Evolutionary conservation across 2,797 vertebrate species (phyloP).

Genomic region (Acipenser ruthenus): DNA sequence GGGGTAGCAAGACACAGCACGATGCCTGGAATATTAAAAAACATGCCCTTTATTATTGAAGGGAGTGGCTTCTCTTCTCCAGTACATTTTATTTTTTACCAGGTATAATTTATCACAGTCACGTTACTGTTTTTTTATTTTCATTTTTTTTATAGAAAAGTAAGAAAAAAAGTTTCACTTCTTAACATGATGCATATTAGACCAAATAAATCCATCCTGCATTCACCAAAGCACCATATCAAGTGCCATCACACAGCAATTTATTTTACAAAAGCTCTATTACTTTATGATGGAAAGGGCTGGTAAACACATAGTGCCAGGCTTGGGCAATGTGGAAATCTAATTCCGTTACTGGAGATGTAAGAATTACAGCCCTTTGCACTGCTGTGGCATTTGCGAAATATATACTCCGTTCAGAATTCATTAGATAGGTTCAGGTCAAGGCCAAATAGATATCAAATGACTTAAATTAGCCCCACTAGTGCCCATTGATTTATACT

Average conservation of each 20-base stretch:
- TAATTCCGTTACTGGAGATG: conserved; percentile 25
- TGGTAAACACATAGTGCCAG: conserved; percentile 61
- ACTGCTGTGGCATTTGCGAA: conserved; percentile 43
- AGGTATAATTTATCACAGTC: no score
- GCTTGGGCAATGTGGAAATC: conserved; percentile 66
- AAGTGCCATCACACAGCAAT: conserved; percentile 27
- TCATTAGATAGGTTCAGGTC: conserved; percentile 50
- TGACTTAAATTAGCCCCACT: conserved; percentile 68
- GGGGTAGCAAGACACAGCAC: background rate
- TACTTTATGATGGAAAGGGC: conserved; percentile 60
- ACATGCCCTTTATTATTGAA: background rate
- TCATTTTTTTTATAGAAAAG: no score
- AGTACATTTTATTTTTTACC: no score
- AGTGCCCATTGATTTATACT: conserved; percentile 62
- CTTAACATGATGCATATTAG: no score
- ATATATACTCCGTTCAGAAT: conserved; percentile 48
- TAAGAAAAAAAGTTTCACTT: no score
- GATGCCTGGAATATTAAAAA: background rate
- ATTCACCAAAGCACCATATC: no score
- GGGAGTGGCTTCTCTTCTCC: background rate
- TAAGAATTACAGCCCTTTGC: conserved; percentile 44
- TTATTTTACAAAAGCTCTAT: conserved; percentile 42
- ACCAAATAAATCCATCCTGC: no score
- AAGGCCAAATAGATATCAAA: conserved; percentile 70
- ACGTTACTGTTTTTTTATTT: no score